phyloP scores from a whole-genome alignment of 2,888 invertebrate genomes.

The Dione juno region DNA sequence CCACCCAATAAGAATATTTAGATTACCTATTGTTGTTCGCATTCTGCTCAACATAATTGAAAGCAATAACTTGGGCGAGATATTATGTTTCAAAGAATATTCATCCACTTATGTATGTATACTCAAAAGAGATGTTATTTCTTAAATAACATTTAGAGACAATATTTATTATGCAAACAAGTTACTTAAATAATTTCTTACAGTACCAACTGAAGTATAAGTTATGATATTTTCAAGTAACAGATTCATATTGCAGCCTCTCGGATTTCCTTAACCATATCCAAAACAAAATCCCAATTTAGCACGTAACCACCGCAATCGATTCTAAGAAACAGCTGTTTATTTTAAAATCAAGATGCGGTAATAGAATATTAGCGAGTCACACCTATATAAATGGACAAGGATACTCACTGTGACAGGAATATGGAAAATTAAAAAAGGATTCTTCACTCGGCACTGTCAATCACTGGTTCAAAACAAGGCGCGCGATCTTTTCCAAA shows the following conservation, averaged over 20 bases:
- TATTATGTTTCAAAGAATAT: not conserved
- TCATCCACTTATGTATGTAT: not conserved
- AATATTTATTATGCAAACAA: not conserved
- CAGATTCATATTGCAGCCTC: conserved; percentile 47
- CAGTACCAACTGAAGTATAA: not conserved
- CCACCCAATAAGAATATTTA: conserved; percentile 45
- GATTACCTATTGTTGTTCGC: conserved; percentile 42
- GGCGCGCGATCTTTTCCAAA: conserved; percentile 80
- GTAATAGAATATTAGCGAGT: conserved; percentile 61
- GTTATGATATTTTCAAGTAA: conserved; percentile 34
- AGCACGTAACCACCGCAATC: conserved; percentile 70
- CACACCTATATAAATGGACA: conserved; percentile 46
- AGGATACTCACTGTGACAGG: conserved; percentile 72
- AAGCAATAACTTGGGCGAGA: not conserved
- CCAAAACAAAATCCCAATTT: conserved; percentile 69
- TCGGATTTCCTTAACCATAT: conserved; percentile 62
- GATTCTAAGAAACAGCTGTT: conserved; percentile 79
- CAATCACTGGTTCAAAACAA: conserved; percentile 83
- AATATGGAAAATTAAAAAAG: conserved; percentile 61
- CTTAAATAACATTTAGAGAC: not conserved
- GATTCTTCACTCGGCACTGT: conserved; percentile 81
- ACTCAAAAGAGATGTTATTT: not conserved
- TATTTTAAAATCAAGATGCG: conserved; percentile 74
- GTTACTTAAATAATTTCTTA: not conserved
- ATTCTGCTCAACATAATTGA: conserved; percentile 26